Percentiles rank a stretch among this genome's conserved stretches.
Conservation (phyloP, 30 jellyfish, hydroid and myxozoan species). For the Aurelia coerulea region DNA sequence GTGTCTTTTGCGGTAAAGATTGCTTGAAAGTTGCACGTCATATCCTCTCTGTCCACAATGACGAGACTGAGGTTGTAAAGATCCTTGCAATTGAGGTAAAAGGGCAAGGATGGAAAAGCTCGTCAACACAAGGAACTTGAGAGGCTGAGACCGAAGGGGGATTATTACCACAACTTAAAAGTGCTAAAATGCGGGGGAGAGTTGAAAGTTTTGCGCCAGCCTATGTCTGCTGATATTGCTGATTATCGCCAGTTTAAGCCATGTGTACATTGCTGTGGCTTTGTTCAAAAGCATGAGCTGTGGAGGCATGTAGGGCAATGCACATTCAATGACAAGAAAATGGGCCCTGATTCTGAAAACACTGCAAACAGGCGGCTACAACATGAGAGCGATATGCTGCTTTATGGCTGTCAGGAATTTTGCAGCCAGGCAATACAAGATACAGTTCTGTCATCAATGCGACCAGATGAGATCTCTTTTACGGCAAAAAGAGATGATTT, state of each 20-base stretch:
- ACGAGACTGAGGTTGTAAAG: slow-evolving; percentile 26
- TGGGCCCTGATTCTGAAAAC: neutral
- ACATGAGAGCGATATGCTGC: slow-evolving; percentile 58
- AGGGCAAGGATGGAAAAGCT: neutral
- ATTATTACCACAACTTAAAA: slow-evolving; percentile 35
- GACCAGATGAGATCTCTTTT: slow-evolving; percentile 39
- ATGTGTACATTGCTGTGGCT: slow-evolving; percentile 55
- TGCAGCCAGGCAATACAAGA: slow-evolving; percentile 10
- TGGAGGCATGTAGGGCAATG: slow-evolving; percentile 73
- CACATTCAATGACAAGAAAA: slow-evolving; percentile 21
- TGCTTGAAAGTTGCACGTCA: slow-evolving; percentile 38
- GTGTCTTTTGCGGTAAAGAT: slow-evolving; percentile 36
- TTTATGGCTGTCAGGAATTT: slow-evolving; percentile 14
- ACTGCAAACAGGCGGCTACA: neutral
- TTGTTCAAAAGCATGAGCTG: slow-evolving; percentile 60
- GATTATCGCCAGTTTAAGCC: slow-evolving; percentile 37
- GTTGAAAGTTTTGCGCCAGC: slow-evolving; percentile 47
- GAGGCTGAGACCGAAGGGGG: slow-evolving; percentile 39
- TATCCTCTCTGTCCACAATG: slow-evolving; percentile 35
- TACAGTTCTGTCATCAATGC: slow-evolving; percentile 24
- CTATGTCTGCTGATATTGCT: slow-evolving; percentile 21
- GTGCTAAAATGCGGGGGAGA: slow-evolving; percentile 55
- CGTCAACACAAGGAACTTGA: slow-evolving; percentile 23
- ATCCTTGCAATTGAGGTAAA: slow-evolving; percentile 29
- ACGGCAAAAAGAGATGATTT: slow-evolving; percentile 31